Evolutionary conservation across 1,140 invertebrate species (phyloP), one percentile per base, ranked within the genome.

Genomic region (Reticulitermes speratus): DNA sequence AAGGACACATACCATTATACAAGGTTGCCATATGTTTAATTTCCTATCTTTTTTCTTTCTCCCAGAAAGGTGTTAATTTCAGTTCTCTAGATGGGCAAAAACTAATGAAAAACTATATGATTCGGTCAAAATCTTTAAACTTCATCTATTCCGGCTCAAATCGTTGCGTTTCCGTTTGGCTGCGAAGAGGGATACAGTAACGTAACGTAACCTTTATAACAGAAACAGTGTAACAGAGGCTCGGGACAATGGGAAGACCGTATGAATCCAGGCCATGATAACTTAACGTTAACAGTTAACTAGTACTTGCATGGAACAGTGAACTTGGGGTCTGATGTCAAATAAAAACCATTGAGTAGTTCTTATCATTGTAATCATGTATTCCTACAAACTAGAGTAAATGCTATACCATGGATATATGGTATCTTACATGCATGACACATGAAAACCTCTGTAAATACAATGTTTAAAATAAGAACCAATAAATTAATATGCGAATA

Each of bases 341-440:
- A 85, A 85, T 65, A 65, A 85, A 85, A 85, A 85, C 85, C 85
- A 85, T 85, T 44, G 65, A 85, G 45, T 84, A 84, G 52, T 86
- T 88, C 86, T 87, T 89, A 89, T 88, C 87, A 89, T 89, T 89
- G 88, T 88, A 89, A 89, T 89, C 89, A 89, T 89, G 89, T 89
- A 89, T 89, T 89, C 88, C 89, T 89, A 89, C 89, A 89, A 89
- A 88, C 88, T 88, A 89, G 88, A 88, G 88, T 89, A 89, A 75
- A 89, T 89, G 88, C 85, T 89, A 89, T 89, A 88, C 88, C 89
- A 89, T 88, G 89, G 87, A 88, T 88, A 87, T 87, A 87, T 82
- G 84, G 87, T 87, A 84, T 87, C 86, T 85, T 83, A 88, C 89
- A 89, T 89, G 89, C 88, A 89, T 88, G 88, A 89, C 88, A 89